Base-by-base conservation (phyloP, 2,113 vertebrate genomes). In the Sander vitreus region DNA sequence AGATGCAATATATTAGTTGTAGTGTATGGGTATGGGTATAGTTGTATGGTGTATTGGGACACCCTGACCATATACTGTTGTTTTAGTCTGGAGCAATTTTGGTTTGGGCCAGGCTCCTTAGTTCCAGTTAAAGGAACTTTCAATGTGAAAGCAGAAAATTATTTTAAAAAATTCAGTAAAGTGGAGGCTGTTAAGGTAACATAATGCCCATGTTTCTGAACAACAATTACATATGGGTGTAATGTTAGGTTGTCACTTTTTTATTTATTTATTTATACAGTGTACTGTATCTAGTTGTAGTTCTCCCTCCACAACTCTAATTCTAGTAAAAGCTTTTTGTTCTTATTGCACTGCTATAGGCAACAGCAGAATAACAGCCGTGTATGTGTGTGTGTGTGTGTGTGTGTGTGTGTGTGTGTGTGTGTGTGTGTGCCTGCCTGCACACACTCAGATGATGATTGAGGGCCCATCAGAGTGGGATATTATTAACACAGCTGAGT, bases 401-500 rank as follows among this genome's bases (percentile, higher is more conserved):
- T 10, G 2, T 39, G 25, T 39, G 67, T 78, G 54, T 48, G 57
- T 65, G 8, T 9, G 36, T 1, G 36, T 39, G 8, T 39, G 8
- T 9, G 36, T 9, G 36, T 9, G 39, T 39, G 39, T 2, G 2
- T 39, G 30, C 1, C 30, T 33, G 30, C 30, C 4, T 33, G 30
- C 33, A 33, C 33, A 33, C 73, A 72, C 77, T 75, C 47, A 58
- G 63, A 91, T 91, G 63, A 91, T 91, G 92, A 93, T 91, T 93
- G 87, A 89, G 80, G 72, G 76, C 73, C 88, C 69, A 76, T 88
- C 83, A 81, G 85, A 84, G 82, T 83, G 65, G 78, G 91, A 91
- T 90, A 87, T 93, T 92, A 92, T 95, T 92, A 93, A 89, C 89
- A 84, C 88, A 90, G 89, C 81, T 89, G 89, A 93, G 88, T 88